phyloP scores from a whole-genome alignment of 1,140 invertebrate species.

The Manduca sexta region DNA sequence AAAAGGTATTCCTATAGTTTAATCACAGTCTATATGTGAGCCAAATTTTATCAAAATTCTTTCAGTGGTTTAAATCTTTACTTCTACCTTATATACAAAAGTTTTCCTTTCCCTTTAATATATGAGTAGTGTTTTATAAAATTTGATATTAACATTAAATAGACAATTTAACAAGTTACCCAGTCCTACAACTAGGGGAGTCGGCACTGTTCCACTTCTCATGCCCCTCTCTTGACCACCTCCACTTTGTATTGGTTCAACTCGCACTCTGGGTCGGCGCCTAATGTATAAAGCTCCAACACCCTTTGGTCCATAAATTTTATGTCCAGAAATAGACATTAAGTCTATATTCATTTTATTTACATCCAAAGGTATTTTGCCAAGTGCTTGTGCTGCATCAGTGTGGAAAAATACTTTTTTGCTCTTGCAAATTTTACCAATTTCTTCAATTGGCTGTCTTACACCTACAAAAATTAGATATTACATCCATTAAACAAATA shows the following conservation, averaged over 20 bases:
- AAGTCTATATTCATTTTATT: slow-evolving; percentile 97
- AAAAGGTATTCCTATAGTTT: too few species aligned
- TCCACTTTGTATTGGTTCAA: slow-evolving; percentile 96
- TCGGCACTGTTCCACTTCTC: slow-evolving; percentile 96
- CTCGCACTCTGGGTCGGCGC: slow-evolving; percentile 94
- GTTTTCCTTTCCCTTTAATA: too few species aligned
- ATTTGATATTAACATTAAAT: too few species aligned
- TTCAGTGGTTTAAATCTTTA: too few species aligned
- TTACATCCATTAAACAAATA: background rate
- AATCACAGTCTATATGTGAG: too few species aligned
- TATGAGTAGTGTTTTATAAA: too few species aligned
- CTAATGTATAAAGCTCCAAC: slow-evolving; percentile 96
- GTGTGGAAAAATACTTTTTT: slow-evolving; percentile 95
- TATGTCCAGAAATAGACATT: slow-evolving; percentile 99
- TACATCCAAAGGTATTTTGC: slow-evolving; percentile 96
- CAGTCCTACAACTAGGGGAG: slow-evolving; percentile 93
- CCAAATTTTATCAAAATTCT: too few species aligned
- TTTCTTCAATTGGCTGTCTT: slow-evolving; percentile 93
- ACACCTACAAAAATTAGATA: slow-evolving; percentile 74
- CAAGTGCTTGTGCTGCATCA: slow-evolving; percentile 98
- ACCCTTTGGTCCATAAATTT: slow-evolving; percentile 99
- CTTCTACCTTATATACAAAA: too few species aligned
- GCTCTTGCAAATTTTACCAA: slow-evolving; percentile 84
- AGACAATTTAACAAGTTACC: slow-evolving; percentile 40
- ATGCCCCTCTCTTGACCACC: slow-evolving; percentile 98